Evolutionary conservation across 2,113 vertebrate genomes (phyloP).

Genomic region (Eleginops maclovinus): DNA sequence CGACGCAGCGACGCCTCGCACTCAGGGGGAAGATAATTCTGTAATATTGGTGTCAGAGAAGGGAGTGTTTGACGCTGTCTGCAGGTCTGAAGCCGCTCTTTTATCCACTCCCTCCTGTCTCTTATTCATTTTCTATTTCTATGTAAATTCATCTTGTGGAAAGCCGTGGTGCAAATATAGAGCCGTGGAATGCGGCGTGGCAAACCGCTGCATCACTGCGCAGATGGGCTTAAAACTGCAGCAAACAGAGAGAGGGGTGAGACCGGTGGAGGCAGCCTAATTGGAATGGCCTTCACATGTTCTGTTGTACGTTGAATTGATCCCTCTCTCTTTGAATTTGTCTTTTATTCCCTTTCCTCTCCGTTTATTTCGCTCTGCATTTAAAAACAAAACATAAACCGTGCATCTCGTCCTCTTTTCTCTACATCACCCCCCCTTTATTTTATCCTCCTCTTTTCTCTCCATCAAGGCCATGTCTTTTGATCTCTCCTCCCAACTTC

Average conservation of each 20-base stretch:
- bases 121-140: conserved; percentile 62
- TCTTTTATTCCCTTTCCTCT: not conserved
- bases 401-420: not conserved
- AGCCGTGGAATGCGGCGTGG: not conserved
- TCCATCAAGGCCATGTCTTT: conserved; percentile 54
- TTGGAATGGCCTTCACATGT: conserved; percentile 18
- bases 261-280: not conserved
- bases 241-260: conserved; percentile 24
- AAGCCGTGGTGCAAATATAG: conserved; percentile 19
- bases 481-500: conserved; percentile 22
- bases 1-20: not conserved
- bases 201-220: conserved; percentile 6
- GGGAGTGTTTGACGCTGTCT: not conserved
- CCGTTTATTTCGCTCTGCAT: not conserved
- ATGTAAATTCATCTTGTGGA: conserved; percentile 57
- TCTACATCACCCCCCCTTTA: conserved; percentile 7
- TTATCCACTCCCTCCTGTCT: conserved; percentile 33
- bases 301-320: conserved; percentile 19
- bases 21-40: conserved; percentile 13
- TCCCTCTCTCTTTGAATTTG: not conserved
- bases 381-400: not conserved
- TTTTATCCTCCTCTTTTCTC: conserved; percentile 21
- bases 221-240: conserved; percentile 42
- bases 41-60: not conserved
- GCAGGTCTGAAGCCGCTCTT: conserved; percentile 40